A percentile compares a stretch with the other conserved stretches of the same genome.
phyloP scores from a whole-genome alignment of 2,113 vertebrate species.

The Spilogale gracilis region DNA sequence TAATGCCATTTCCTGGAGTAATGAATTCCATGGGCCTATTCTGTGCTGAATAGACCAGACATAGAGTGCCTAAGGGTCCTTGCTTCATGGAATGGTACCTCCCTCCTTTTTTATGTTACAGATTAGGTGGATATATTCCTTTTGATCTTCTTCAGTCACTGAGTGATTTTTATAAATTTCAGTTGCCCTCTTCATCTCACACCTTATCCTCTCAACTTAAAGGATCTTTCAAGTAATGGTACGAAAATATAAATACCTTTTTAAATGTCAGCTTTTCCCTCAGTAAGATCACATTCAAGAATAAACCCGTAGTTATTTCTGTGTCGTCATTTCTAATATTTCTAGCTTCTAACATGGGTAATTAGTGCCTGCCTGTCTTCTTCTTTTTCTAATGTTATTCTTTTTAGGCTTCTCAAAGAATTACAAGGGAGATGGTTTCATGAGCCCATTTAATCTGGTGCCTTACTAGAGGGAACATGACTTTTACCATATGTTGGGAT shows the following conservation, averaged over 20 bases:
- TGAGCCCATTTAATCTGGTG: not conserved
- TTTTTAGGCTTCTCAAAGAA: slow-evolving; percentile 18
- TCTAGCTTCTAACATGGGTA: not conserved
- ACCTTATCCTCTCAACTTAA: slow-evolving; percentile 1
- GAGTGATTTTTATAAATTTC: slow-evolving; percentile 17
- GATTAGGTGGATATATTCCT: not conserved
- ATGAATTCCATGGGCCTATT: not conserved
- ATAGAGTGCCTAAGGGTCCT: not conserved
- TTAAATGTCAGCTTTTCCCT: slow-evolving; percentile 2
- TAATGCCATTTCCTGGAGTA: not conserved
- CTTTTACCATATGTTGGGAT: not conserved
- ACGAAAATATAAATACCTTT: slow-evolving; percentile 37
- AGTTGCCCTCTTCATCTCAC: not conserved
- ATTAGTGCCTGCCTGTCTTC: not conserved
- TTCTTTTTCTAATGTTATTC: slow-evolving; percentile 40
- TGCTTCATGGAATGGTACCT: not conserved
- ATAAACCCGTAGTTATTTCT: slow-evolving; percentile 9
- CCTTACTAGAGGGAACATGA: slow-evolving; percentile 11
- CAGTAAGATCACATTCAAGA: not conserved
- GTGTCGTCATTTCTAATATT: not conserved
- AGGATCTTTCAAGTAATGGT: slow-evolving; percentile 28
- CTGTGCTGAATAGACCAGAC: not conserved
- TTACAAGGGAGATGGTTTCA: not conserved
- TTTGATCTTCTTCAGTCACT: not conserved
- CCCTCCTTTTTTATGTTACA: not conserved